Percentiles rank a stretch among this genome's conserved stretches.
Conservation (phyloP, 2,113 vertebrate genomes). For the Gavia stellata region DNA sequence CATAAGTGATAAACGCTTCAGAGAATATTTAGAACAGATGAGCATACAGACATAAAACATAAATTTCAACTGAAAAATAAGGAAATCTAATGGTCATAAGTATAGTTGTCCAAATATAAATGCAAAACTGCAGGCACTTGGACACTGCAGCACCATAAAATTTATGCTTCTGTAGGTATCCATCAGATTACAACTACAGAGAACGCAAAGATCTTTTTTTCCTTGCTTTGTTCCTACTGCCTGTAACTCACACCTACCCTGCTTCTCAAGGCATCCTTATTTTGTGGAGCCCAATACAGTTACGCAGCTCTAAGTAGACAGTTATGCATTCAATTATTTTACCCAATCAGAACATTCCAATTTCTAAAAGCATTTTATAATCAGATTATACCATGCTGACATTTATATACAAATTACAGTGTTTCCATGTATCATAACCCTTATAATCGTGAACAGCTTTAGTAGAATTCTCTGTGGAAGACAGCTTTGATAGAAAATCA, state of each 20-base stretch:
- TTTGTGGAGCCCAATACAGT: neutral
- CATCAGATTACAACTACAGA: neutral
- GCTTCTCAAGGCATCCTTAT: neutral
- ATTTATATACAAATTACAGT: conserved; percentile 64
- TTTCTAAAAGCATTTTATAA: conserved; percentile 54
- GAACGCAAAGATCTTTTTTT: neutral
- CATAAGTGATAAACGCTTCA: neutral
- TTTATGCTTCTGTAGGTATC: neutral
- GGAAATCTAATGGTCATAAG: neutral
- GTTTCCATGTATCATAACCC: conserved; percentile 52
- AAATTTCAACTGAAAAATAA: neutral
- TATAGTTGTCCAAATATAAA: neutral
- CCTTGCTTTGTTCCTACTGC: neutral
- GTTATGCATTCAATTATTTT: neutral
- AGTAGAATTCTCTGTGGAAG: conserved; percentile 60
- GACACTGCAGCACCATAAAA: neutral
- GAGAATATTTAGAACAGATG: neutral
- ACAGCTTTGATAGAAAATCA: conserved; percentile 63
- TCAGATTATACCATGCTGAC: conserved; percentile 53
- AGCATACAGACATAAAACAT: neutral
- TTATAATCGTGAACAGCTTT: conserved; percentile 57
- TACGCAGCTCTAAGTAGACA: neutral
- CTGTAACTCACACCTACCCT: neutral
- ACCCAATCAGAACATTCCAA: neutral
- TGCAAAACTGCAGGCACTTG: neutral